phyloP scores from a whole-genome alignment of 1,140 invertebrate genomes.

The Mercenaria mercenaria region DNA sequence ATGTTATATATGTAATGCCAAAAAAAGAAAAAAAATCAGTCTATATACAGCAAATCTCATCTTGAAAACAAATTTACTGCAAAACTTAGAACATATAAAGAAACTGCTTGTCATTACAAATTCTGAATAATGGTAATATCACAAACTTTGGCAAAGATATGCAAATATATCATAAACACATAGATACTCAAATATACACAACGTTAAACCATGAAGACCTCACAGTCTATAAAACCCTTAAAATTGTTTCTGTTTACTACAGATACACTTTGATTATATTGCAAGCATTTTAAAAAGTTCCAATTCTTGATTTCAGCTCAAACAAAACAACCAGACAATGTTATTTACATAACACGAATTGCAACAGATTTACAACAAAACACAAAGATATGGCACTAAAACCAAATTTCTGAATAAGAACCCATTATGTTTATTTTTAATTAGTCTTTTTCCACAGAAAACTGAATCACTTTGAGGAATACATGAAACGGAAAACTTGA shows the following conservation, averaged over 20 bases:
- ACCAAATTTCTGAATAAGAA: no score
- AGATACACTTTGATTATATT: not conserved
- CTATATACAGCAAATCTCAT: no score
- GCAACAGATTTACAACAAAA: slow-evolving; percentile 53
- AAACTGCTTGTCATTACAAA: not conserved
- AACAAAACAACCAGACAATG: not conserved
- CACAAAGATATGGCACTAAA: not conserved
- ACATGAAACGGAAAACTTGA: no score
- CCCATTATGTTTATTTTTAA: no score
- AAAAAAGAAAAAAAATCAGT: no score
- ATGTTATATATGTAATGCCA: no score
- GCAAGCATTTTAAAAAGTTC: not conserved
- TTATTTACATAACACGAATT: not conserved
- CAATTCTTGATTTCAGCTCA: not conserved
- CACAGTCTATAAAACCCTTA: not conserved
- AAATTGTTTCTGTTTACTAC: not conserved
- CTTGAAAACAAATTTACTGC: no score
- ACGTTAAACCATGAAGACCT: not conserved
- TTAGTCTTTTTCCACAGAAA: no score
- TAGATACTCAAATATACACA: not conserved
- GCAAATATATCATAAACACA: not conserved
- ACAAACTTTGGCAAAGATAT: slow-evolving; percentile 10
- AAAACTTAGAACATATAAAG: no score
- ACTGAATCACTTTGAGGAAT: no score
- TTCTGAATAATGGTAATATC: not conserved